Evolutionary conservation across 2,797 vertebrate genomes (phyloP), one percentile per base, ranked within the genome.

Genomic region (Hypotaenidia philippensis): DNA sequence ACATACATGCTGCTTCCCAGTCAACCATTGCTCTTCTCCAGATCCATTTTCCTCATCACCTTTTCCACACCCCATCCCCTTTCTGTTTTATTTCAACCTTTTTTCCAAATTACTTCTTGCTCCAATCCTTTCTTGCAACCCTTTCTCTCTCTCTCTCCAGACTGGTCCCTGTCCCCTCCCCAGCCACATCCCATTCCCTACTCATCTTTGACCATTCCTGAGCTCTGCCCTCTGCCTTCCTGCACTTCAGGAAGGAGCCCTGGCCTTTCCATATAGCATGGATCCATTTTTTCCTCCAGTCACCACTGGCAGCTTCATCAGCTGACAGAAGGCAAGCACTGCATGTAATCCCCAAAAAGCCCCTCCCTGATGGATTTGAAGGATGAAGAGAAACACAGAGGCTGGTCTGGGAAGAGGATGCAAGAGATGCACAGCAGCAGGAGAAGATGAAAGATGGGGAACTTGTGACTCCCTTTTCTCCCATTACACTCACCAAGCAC

Each of bases 331-430:
- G 80, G 72, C 79, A 93, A 96, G 25, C 4, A 0, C 55, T 74
- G 38, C 32, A 10, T 3, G 11, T 57, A 89, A 75, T 64, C 50
- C 53, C 23, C 41, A 50, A 92, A 88, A 88, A 89, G 9, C 16
- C 41, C 13, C 53, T 66, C 10, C 34, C 38, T 38, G 36, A 36
- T 36, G 36, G 36, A 36, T 36, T 36, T 36, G 36, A 36, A 36
- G 36, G 36, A 36, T 36, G 36, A 36, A 36, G 36, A 36, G 36
- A 36, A 36, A 36, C 36, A 59, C 22, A 83, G 44, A 74, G 32
- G 61, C 66, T 44, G 34, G 44, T 36, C 86, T 82, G 72, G 59
- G 86, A 94, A 92, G 59, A 32, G 90, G 65, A 90, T 83, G 50
- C 50, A 83, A 91, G 57, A 2, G 1, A 57, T 32, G 34, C 47